Evolutionary conservation across 2,797 vertebrate species (phyloP).

Genomic region (Oreochromis mossambicus): DNA sequence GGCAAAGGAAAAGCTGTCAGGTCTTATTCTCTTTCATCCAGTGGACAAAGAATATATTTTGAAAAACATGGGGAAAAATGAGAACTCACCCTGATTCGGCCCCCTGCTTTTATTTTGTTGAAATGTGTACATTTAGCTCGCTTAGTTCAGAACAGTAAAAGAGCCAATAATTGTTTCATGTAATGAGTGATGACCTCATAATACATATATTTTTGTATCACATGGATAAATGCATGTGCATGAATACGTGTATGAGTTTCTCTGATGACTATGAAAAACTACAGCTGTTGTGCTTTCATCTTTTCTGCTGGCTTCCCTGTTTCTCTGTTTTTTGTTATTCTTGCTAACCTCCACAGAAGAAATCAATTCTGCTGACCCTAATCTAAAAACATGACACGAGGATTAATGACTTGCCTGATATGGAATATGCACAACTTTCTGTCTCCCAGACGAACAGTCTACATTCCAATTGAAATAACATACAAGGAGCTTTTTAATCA

Average conservation of each 20-base stretch:
- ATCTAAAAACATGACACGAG: slow-evolving; percentile 68
- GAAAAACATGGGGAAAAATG: neutral
- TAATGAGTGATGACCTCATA: slow-evolving; percentile 42
- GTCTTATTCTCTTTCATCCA: neutral
- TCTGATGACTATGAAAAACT: slow-evolving; percentile 36
- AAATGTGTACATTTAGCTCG: neutral
- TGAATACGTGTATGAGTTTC: slow-evolving; percentile 32
- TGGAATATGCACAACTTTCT: slow-evolving; percentile 68
- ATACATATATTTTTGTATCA: slow-evolving; percentile 27
- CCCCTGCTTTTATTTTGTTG: neutral
- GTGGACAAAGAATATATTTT: neutral
- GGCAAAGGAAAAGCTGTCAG: neutral
- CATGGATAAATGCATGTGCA: slow-evolving; percentile 50
- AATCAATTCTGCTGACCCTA: slow-evolving; percentile 68
- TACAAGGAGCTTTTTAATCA: slow-evolving; percentile 63
- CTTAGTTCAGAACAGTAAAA: neutral
- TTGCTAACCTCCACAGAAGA: slow-evolving; percentile 25
- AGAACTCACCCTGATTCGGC: neutral
- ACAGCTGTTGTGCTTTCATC: slow-evolving; percentile 37
- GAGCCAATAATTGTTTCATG: slow-evolving; percentile 40
- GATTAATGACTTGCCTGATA: slow-evolving; percentile 68
- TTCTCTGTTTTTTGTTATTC: slow-evolving; percentile 21
- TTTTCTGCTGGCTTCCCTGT: neutral
- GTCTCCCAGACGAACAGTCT: slow-evolving; percentile 64
- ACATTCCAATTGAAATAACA: slow-evolving; percentile 64